Evolutionary conservation across 2,113 vertebrate genomes (phyloP).

Genomic region (Ondatra zibethicus): DNA sequence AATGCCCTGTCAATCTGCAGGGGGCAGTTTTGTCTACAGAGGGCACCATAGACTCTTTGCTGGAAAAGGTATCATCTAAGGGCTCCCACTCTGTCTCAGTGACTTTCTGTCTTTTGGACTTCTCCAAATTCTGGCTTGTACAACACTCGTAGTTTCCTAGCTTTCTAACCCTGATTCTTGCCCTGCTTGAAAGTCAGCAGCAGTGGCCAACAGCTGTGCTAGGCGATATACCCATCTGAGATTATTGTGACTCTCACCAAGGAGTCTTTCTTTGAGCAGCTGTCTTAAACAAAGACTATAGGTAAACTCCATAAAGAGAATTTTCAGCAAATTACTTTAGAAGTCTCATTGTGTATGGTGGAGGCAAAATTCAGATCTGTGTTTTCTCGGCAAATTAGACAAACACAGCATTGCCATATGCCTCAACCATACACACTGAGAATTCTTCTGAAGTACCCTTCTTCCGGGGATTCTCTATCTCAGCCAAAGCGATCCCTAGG

Average conservation of each 20-base stretch:
- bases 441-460: neutral
- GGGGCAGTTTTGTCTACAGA: neutral
- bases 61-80: accelerated
- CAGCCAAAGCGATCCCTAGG: neutral
- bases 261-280: neutral
- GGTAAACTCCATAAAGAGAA: accelerated
- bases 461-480: neutral
- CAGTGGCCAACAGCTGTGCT: too few relatives aligned
- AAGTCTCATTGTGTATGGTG: neutral
- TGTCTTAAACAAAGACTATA: neutral
- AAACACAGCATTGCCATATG: neutral
- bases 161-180: neutral
- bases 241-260: neutral
- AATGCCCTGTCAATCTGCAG: neutral
- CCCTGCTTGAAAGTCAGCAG: accelerated
- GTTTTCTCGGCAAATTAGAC: neutral
- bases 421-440: neutral
- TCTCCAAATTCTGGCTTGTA: neutral
- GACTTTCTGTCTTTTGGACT: accelerated
- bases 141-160: accelerated
- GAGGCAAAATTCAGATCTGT: neutral
- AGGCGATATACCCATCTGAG: accelerated
- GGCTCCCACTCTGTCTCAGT: neutral
- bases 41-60: neutral
- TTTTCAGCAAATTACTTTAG: neutral